A percentile compares a stretch with the other conserved stretches of the same genome.
Conservation (phyloP, 1,140 invertebrate genomes). For the Sinella curviseta region DNA sequence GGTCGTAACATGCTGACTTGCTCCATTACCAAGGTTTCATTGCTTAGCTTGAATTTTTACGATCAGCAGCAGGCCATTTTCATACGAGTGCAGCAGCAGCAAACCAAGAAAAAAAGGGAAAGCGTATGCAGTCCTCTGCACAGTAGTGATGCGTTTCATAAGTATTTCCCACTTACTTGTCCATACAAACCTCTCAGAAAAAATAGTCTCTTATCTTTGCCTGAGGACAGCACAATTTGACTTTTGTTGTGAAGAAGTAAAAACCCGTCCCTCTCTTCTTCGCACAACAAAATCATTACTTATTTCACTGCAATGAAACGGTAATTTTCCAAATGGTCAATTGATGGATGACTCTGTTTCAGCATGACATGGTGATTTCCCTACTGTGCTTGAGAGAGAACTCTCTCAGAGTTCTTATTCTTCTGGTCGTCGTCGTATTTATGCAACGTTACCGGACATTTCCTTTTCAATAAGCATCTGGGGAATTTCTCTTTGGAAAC, state of each 20-base stretch:
- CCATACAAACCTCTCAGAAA: too few species aligned
- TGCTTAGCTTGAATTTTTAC: background rate
- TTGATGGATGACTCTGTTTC: slow-evolving; percentile 3
- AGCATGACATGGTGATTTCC: background rate
- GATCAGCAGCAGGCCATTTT: background rate
- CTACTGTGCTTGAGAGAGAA: background rate
- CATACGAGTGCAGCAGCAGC: too few species aligned
- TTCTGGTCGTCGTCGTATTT: background rate
- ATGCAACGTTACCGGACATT: background rate
- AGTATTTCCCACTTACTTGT: background rate
- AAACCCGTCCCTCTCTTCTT: background rate
- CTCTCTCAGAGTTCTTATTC: background rate
- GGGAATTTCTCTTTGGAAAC: background rate
- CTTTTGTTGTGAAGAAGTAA: background rate
- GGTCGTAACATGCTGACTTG: background rate
- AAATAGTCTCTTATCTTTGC: background rate
- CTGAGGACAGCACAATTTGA: background rate
- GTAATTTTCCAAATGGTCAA: slow-evolving; percentile 26
- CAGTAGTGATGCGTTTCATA: background rate
- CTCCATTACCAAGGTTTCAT: background rate
- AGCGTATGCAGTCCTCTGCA: background rate
- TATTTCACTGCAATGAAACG: slow-evolving; percentile 2
- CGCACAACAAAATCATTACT: background rate
- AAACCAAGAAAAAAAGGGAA: too few species aligned
- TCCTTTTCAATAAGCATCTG: slow-evolving; percentile 8